Base-by-base conservation (phyloP, 1,140 invertebrate species). In the Conus ventricosus region DNA sequence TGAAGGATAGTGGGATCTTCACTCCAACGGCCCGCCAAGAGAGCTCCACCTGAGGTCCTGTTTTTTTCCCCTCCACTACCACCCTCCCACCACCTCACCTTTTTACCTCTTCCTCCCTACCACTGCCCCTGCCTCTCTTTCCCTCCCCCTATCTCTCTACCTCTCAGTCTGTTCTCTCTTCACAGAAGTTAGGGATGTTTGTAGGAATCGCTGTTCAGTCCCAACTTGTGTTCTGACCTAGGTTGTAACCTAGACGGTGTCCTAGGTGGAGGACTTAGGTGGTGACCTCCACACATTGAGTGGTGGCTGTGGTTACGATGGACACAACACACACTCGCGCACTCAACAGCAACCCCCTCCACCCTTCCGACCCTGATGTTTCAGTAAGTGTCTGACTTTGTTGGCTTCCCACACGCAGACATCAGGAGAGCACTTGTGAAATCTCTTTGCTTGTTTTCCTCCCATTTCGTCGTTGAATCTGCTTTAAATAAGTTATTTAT, bases 401-500 rank as follows among this genome's bases (percentile, higher is more conserved):
- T 8, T 67, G n/a, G 23, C 57, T 11, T 84, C 15, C 82, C 8
- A 84, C 81, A 83, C 11, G 27, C 27, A 53, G 11, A 25, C 55
- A 25, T 23, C 17, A 67, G 25, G 55, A 25, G 55, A 63, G 5
- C 55, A 20, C 17, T 23, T 60, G 27, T 80, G 25, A 51, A 15
- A 80, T 10, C 13, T 53, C 51, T 80, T 27, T 63, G 17, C 17
- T 84, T 20, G 54, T 57, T 53, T 63, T 63, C 53, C 15, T 84
- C 54, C 4, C 82, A 55, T 81, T 54, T 54, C 39, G 51, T 81
- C 23, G 39, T 81, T 13, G 20, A 84, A 84, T 4, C 82, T 63
- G 82, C 82, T 84, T 84, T 84, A 63, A 84, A 15, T 63, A 53
- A 84, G 39, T 51, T 78, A 71, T 71, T 71, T 71, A 71, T 71